Base-by-base conservation (phyloP, 2,888 invertebrate genomes). In the Eustalomyia histrio region DNA sequence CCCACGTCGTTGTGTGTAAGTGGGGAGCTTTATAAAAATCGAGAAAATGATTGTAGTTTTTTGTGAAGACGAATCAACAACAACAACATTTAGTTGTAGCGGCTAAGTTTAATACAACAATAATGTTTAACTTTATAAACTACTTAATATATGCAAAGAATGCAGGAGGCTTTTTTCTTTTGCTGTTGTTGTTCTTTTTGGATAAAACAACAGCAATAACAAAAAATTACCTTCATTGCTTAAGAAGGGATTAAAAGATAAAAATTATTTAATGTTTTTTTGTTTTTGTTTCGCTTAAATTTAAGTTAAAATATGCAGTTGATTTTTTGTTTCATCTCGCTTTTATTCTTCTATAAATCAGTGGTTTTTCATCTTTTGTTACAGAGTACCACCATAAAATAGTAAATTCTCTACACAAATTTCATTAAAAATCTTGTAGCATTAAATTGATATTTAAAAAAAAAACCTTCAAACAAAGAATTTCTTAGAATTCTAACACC, bases 101-200 rank as follows among this genome's bases (percentile, higher is more conserved):
- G 80, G 80, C 69, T 80, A 73, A 69, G 78, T 65, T 74, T 71
- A 71, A 78, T 61, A 55, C 39, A 72, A 67, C 69, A 78, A 78
- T 78, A 71, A 74, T 78, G 74, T 78, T 78, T 55, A 81, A 78
- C 78, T 81, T 65, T 68, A 78, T 81, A 81, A 78, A 81, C 80
- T 78, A 74, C 80, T 73, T 81, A 81, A 81, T 81, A 64, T 81
- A 81, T 81, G 80, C 80, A 81, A 81, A 71, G 80, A 81, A 81
- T 81, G 69, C 80, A 69, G 55, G 55, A 43, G 67, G 65, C 35
- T n/a, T 39, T 14, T 39, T 39, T 2, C 35, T 8, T 35, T 4
- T 35, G 35, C 7, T 35, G 35, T 35, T 35, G 35, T 35, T 35
- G 8, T 35, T 35, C 12, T 65, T 35, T 18, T n/a, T 10, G 73